Evolutionary conservation across 1,140 invertebrate genomes (phyloP).

Genomic region (Psix sp.): DNA sequence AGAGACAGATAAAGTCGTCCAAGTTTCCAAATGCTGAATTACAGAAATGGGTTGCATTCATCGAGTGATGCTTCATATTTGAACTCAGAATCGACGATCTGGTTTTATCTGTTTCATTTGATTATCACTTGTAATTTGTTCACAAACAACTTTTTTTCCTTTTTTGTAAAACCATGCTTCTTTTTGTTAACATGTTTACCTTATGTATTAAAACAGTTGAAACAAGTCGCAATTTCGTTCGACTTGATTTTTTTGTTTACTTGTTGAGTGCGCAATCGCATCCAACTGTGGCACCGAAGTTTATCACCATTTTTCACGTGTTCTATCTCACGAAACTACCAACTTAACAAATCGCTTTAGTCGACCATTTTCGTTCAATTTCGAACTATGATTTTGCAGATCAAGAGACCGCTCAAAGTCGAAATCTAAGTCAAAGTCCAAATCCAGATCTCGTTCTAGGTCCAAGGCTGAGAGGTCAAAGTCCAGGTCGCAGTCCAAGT

Average conservation of each 20-base stretch:
- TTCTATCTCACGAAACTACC: conserved; percentile 35
- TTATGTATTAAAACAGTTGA: no score
- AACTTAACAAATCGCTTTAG: conserved; percentile 33
- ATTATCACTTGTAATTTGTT: conserved; percentile 6
- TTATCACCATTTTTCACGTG: conserved; percentile 21
- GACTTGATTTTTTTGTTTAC: no score
- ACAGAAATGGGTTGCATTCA: no score
- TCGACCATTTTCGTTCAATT: conserved; percentile 63
- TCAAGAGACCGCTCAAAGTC: conserved; percentile 80
- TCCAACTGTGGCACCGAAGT: conserved; percentile 39
- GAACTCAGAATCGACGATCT: conserved; percentile 28
- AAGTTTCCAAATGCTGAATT: not conserved
- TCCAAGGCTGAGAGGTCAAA: conserved; percentile 79
- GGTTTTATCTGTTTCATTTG: conserved; percentile 17
- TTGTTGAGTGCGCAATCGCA: no score
- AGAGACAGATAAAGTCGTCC: no score
- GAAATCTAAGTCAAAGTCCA: conserved; percentile 79
- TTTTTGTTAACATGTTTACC: no score
- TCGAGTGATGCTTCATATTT: conserved; percentile 6
- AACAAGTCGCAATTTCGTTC: no score
- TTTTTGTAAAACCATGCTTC: no score
- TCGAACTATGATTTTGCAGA: conserved; percentile 76
- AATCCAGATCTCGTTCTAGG: conserved; percentile 79
- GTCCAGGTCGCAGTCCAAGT: conserved; percentile 80
- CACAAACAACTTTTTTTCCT: conserved; percentile 1